Conservation (phyloP, 2,113 vertebrate genomes). For the Spilogale gracilis region DNA sequence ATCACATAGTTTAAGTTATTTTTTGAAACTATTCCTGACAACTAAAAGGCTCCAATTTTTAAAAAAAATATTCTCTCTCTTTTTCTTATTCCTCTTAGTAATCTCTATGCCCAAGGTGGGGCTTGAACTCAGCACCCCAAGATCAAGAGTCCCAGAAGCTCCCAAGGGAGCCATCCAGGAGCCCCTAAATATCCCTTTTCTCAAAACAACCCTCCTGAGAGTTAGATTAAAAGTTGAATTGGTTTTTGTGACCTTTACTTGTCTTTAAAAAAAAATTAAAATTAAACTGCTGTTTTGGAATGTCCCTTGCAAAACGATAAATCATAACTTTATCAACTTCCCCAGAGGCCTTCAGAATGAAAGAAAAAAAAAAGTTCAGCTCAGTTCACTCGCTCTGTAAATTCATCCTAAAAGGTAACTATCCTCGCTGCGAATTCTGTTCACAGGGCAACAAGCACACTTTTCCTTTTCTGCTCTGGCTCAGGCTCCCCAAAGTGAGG, state of each 20-base stretch:
- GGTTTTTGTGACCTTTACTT: conserved; percentile 60
- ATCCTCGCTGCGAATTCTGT: rapidly evolving
- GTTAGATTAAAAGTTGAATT: neutral
- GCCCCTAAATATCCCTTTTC: neutral
- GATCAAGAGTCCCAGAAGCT: neutral
- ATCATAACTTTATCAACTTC: conserved; percentile 70
- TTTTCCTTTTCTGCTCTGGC: neutral
- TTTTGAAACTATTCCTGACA: neutral
- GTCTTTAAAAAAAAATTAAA: neutral
- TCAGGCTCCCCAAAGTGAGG: neutral
- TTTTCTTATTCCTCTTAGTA: neutral
- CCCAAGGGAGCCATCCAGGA: neutral
- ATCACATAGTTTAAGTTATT: neutral
- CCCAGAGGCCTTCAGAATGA: conserved; percentile 45
- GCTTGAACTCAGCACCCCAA: neutral
- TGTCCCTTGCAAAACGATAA: conserved; percentile 58
- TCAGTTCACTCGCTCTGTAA: neutral
- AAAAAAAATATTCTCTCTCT: neutral
- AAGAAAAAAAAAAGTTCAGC: conserved; percentile 33
- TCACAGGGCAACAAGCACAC: rapidly evolving
- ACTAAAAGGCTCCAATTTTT: neutral
- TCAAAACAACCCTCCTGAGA: neutral
- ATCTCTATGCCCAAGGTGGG: neutral
- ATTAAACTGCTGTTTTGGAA: conserved; percentile 39
- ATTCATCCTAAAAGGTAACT: neutral